Conservation (phyloP, 2,113 vertebrate genomes). For the Platysternon megacephalum region DNA sequence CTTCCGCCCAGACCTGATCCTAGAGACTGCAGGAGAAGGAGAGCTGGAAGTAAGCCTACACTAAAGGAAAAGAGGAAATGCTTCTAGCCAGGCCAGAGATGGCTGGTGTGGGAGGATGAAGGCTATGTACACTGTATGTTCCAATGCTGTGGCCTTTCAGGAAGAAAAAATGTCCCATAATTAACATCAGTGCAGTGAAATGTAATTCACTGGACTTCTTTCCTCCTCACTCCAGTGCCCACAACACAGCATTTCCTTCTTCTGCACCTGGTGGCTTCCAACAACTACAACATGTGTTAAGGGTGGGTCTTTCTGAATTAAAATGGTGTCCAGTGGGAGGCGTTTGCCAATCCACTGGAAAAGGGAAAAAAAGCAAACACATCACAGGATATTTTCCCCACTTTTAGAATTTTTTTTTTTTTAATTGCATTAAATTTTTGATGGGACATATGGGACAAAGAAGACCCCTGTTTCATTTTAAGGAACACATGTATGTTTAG, state of each 20-base stretch:
- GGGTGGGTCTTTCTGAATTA: neutral
- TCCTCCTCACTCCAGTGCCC: neutral
- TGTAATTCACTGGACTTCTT: neutral
- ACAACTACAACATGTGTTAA: neutral
- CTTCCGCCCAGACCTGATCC: constrained; percentile 92
- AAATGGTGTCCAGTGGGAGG: neutral
- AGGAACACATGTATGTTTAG: neutral
- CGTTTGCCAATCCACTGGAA: neutral
- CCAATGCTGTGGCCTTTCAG: constrained; percentile 7
- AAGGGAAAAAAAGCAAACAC: neutral
- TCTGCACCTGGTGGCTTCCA: neutral
- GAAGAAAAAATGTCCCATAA: neutral
- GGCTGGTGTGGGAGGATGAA: constrained; percentile 7
- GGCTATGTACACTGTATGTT: neutral
- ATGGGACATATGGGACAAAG: neutral
- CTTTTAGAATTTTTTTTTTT: neutral
- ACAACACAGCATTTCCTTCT: neutral
- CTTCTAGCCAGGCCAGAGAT: neutral
- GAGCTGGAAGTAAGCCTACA: constrained; percentile 87
- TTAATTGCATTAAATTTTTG: neutral
- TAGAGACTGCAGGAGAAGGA: constrained; percentile 84
- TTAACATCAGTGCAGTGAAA: neutral
- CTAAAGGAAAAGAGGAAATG: constrained; percentile 34
- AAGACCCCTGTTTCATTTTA: neutral
- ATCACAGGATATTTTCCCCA: neutral